A percentile compares a stretch with the other conserved stretches of the same genome.
Evolutionary conservation across 2,888 invertebrate species (phyloP).

Genomic region (Bruchidius siliquastri): DNA sequence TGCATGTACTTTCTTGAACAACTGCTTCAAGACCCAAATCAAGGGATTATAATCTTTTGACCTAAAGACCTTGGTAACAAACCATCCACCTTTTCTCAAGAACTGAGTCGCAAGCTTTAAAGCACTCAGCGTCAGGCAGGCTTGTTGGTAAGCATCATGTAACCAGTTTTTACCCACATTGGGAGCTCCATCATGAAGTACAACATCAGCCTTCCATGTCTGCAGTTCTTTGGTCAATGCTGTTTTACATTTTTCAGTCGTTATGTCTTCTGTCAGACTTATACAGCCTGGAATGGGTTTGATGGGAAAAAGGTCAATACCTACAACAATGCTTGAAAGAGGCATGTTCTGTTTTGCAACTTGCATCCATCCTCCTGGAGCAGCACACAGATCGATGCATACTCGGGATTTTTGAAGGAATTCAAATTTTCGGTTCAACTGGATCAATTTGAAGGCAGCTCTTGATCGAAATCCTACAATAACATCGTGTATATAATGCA

Average conservation of each 20-base stretch:
- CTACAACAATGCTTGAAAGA: slow-evolving; percentile 88
- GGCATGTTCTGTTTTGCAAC: slow-evolving; percentile 98
- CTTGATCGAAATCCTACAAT: slow-evolving; percentile 86
- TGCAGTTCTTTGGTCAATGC: slow-evolving; percentile 80
- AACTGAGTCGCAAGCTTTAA: slow-evolving; percentile 88
- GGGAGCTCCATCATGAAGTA: slow-evolving; percentile 96
- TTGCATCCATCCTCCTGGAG: slow-evolving; percentile 99
- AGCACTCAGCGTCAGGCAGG: slow-evolving; percentile 85
- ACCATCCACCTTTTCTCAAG: slow-evolving; percentile 88
- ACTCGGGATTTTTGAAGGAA: slow-evolving; percentile 95
- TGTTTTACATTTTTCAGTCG: slow-evolving; percentile 86
- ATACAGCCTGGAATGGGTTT: slow-evolving; percentile 87
- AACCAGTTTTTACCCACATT: slow-evolving; percentile 97
- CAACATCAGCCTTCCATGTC: slow-evolving; percentile 95
- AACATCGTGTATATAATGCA: background rate
- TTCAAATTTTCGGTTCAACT: slow-evolving; percentile 93
- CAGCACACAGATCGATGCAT: slow-evolving; percentile 97
- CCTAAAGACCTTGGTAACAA: slow-evolving; percentile 96
- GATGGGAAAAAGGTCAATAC: slow-evolving; percentile 95
- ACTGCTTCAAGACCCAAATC: slow-evolving; percentile 91
- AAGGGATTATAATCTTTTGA: slow-evolving; percentile 96
- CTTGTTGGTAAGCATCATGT: slow-evolving; percentile 94
- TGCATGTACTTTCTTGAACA: slow-evolving; percentile 95
- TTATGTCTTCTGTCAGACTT: slow-evolving; percentile 89
- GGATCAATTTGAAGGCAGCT: slow-evolving; percentile 98